These are phyloP conservation scores for Sesia apiformis DNA, from an alignment of 2,888 invertebrate genomes.

Conservation along the genomic window DNA sequence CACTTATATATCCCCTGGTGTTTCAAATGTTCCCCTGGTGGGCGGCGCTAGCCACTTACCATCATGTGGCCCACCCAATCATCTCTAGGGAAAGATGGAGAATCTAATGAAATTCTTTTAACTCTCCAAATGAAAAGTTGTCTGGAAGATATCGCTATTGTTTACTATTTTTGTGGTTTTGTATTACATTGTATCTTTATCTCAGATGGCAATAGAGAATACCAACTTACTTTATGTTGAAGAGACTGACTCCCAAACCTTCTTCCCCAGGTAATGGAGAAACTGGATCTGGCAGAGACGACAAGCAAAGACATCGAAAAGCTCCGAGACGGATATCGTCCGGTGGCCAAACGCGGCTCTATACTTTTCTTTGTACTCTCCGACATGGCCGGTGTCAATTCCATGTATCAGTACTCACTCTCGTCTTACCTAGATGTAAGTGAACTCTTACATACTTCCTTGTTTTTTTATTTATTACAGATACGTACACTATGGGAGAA, in stretches of 20 bases:
- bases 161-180: too few species aligned
- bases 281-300: constrained; percentile 82
- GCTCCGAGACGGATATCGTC: constrained; percentile 88
- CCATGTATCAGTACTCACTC: constrained; percentile 95
- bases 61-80: background rate
- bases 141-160: too few species aligned
- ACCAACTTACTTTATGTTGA: too few species aligned
- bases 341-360: constrained; percentile 90
- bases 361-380: constrained; percentile 92
- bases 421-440: constrained; percentile 83
- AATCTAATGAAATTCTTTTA: too few species aligned
- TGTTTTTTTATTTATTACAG: too few species aligned
- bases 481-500: too few species aligned
- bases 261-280: constrained; percentile 75
- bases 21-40: background rate
- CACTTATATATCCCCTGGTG: background rate
- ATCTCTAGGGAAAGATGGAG: too few species aligned
- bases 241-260: too few species aligned
- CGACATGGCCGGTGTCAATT: constrained; percentile 90
- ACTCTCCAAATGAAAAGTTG: too few species aligned
- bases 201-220: too few species aligned
- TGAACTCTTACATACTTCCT: constrained; percentile 3
- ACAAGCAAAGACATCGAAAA: constrained; percentile 89
- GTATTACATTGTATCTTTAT: too few species aligned
- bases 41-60: background rate